Evolutionary conservation across 2,113 vertebrate genomes (phyloP).

Genomic region (Mormyrus iriodes): DNA sequence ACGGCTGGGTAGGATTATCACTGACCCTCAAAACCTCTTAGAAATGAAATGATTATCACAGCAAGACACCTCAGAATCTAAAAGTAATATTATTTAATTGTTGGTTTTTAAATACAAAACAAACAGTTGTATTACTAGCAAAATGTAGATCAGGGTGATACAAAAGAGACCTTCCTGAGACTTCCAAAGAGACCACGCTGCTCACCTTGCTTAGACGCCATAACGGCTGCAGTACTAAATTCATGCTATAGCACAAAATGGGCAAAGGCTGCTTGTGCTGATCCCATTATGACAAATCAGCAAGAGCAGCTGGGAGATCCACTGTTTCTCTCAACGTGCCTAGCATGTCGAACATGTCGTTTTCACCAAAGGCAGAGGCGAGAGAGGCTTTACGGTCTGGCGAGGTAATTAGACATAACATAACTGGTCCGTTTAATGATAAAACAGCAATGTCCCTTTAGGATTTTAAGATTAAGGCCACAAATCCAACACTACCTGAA

Average conservation of each 20-base stretch:
- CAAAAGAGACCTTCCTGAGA: not conserved
- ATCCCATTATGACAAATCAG: constrained; percentile 5
- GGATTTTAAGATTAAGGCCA: not conserved
- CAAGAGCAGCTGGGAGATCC: not conserved
- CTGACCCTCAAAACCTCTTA: not conserved
- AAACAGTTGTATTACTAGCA: not conserved
- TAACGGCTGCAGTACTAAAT: not conserved
- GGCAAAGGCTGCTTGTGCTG: not conserved
- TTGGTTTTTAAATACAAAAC: not conserved
- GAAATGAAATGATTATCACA: not conserved
- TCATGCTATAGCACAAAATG: not conserved
- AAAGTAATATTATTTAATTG: not conserved
- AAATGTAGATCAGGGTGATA: not conserved
- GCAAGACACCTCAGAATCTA: not conserved
- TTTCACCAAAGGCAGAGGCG: not conserved
- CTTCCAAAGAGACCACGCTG: not conserved
- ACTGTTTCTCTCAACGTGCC: not conserved
- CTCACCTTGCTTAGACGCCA: not conserved
- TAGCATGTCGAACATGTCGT: not conserved
- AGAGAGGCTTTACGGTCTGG: not conserved
- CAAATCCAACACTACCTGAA: not conserved
- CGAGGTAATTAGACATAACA: constrained; percentile 2
- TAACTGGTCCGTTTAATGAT: not conserved
- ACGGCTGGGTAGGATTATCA: not conserved
- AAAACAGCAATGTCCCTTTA: not conserved